A percentile compares a stretch with the other conserved stretches of the same genome.
Evolutionary conservation across 2,797 vertebrate species (phyloP).

Genomic region (Neopelma chrysocephalum): DNA sequence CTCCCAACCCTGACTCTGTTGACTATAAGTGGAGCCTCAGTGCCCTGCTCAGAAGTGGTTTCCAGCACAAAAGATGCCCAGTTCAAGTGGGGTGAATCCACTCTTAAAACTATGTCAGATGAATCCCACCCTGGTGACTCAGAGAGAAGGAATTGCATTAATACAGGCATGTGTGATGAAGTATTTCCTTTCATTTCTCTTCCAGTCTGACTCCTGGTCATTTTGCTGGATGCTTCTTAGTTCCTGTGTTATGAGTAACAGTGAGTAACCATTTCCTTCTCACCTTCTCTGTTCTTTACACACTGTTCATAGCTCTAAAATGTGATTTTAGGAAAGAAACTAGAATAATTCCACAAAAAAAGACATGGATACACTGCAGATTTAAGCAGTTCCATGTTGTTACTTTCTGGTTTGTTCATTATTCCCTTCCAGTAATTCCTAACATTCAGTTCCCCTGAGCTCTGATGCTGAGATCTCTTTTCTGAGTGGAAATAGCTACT

Average conservation of each 20-base stretch:
- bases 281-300: background rate
- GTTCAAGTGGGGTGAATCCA: background rate
- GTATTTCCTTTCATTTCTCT: slow-evolving; percentile 57
- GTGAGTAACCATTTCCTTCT: background rate
- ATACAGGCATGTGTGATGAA: background rate
- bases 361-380: background rate
- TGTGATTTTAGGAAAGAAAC: background rate
- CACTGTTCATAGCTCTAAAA: background rate
- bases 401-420: background rate
- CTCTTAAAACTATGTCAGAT: background rate
- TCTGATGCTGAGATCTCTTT: background rate
- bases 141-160: slow-evolving; percentile 35
- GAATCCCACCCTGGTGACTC: slow-evolving; percentile 59
- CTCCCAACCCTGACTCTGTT: background rate
- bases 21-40: background rate
- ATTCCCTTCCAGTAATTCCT: background rate
- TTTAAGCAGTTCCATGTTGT: background rate
- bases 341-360: background rate
- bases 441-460: background rate
- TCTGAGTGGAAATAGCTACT: slow-evolving; percentile 22
- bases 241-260: background rate
- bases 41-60: background rate
- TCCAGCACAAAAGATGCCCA: background rate
- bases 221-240: background rate
- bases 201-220: background rate